A percentile compares a stretch with the other conserved stretches of the same genome.
These are phyloP conservation scores for Aplysina aerophoba DNA, from an alignment of 37 sponge, comb jelly and placozoan species.

Conservation along the genomic window DNA sequence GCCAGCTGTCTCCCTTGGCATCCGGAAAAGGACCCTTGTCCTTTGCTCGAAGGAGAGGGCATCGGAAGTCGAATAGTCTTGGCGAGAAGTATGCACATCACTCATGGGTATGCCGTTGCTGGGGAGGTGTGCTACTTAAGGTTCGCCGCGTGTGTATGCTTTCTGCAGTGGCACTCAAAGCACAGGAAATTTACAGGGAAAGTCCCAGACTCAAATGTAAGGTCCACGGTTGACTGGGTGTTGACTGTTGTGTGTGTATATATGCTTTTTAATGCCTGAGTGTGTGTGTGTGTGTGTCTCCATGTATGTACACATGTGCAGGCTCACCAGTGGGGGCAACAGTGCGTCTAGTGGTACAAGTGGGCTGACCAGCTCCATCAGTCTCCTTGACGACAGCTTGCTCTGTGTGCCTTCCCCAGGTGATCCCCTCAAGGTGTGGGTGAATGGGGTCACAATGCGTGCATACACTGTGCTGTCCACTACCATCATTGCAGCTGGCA, in stretches of 20 bases:
- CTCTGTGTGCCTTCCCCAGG: slow-evolving; percentile 14
- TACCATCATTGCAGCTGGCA: slow-evolving; percentile 1
- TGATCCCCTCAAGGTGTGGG: not conserved
- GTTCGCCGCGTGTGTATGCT: not conserved
- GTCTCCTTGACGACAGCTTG: slow-evolving; percentile 72
- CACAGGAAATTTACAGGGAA: not conserved
- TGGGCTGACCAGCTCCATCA: slow-evolving; percentile 20
- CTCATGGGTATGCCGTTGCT: too few relatives aligned
- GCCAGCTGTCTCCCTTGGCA: not conserved
- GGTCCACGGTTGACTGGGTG: not conserved
- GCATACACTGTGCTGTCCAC: not conserved
- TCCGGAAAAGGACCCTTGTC: slow-evolving; percentile 12
- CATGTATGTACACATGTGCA: not conserved
- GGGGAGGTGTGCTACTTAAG: not conserved
- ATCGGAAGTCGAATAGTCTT: slow-evolving; percentile 60
- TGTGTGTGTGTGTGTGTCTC: slow-evolving; percentile 3
- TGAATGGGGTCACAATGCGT: not conserved
- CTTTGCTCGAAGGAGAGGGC: slow-evolving; percentile 47
- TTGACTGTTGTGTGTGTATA: not conserved
- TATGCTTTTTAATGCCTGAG: not conserved
- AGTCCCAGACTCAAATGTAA: not conserved
- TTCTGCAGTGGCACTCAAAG: not conserved
- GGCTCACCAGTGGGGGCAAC: not conserved
- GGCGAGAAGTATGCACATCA: slow-evolving; percentile 56
- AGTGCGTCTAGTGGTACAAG: not conserved